Conservation (phyloP, 2,888 invertebrate species). For the Calliphora vomitoria region DNA sequence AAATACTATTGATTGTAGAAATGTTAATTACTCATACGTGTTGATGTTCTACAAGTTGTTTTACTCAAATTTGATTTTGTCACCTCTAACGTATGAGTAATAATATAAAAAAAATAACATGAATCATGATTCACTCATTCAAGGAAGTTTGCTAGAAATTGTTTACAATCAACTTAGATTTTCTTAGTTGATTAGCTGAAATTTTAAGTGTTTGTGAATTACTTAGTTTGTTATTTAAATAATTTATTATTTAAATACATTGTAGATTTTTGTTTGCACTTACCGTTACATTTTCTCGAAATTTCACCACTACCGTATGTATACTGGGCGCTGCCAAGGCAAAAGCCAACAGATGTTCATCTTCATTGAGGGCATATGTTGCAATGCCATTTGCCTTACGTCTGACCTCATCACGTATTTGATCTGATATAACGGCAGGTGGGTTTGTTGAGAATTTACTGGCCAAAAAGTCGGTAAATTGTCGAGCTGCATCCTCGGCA, state of each 20-base stretch:
- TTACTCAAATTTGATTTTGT: neutral
- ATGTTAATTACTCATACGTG: conserved; percentile 52
- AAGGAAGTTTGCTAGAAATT: neutral
- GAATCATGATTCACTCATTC: neutral
- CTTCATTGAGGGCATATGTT: conserved; percentile 83
- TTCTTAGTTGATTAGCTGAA: neutral
- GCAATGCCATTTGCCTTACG: conserved; percentile 83
- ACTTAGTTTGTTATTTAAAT: neutral
- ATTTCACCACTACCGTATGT: conserved; percentile 84
- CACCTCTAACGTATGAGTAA: conserved; percentile 36
- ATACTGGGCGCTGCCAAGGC: conserved; percentile 84
- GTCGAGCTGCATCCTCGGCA: conserved; percentile 83
- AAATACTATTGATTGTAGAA: neutral
- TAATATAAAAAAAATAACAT: neutral
- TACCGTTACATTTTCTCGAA: conserved; percentile 84
- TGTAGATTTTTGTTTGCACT: conserved; percentile 54
- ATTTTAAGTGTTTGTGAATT: neutral
- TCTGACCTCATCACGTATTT: conserved; percentile 81
- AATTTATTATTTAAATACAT: neutral
- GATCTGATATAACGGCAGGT: conserved; percentile 78
- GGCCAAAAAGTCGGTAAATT: conserved; percentile 83
- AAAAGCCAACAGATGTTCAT: conserved; percentile 84
- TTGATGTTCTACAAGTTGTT: neutral
- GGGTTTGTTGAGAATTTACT: conserved; percentile 80
- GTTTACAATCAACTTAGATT: neutral